phyloP scores from a whole-genome alignment of 2,797 vertebrate species.

The Siniperca scherzeri region DNA sequence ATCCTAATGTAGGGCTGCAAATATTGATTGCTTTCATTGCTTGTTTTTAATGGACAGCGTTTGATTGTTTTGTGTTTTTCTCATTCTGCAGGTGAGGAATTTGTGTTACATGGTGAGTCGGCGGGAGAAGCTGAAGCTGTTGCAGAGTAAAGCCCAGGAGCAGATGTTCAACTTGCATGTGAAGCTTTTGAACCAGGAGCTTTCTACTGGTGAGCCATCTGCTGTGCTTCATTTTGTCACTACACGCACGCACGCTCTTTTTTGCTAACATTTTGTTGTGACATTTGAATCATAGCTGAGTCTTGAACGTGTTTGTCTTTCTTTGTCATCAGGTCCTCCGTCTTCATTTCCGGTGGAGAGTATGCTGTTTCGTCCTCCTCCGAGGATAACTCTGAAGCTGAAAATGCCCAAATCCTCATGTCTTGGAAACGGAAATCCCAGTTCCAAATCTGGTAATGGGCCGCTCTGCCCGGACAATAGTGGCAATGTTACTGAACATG shows the following conservation, averaged over 20 bases:
- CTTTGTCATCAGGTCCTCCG: slow-evolving; percentile 86
- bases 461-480: slow-evolving; percentile 89
- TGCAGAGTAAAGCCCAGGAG: slow-evolving; percentile 96
- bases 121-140: slow-evolving; percentile 96
- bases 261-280: neutral
- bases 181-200: slow-evolving; percentile 93
- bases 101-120: slow-evolving; percentile 99
- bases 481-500: slow-evolving; percentile 75
- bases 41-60: neutral
- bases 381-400: slow-evolving; percentile 96
- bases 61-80: neutral
- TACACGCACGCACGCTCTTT: neutral
- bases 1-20: neutral
- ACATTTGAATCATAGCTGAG: neutral
- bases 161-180: slow-evolving; percentile 96
- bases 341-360: slow-evolving; percentile 91
- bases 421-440: slow-evolving; percentile 87
- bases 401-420: slow-evolving; percentile 93
- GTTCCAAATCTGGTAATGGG: slow-evolving; percentile 88
- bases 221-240: neutral
- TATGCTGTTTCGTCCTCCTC: slow-evolving; percentile 91
- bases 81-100: slow-evolving; percentile 91
- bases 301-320: neutral
- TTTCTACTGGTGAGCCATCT: slow-evolving; percentile 88
- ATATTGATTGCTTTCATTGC: neutral